Base-by-base conservation (phyloP, 2,797 vertebrate genomes). In the Okamejei kenojei region DNA sequence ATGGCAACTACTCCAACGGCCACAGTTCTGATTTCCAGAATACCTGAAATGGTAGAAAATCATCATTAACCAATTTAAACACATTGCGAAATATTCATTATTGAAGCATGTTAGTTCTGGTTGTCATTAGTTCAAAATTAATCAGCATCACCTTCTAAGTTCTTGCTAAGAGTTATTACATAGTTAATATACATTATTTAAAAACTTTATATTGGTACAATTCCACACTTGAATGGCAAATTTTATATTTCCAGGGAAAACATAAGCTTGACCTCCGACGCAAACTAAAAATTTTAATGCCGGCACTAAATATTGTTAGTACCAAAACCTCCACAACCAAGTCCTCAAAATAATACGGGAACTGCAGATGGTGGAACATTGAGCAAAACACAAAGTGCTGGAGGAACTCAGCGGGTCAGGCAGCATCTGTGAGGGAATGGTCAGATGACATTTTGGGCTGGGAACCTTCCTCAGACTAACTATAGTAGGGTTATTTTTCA, bases 11-110 rank as follows among this genome's bases (percentile, higher is more conserved):
- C 97, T 93, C 98, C 98, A 95, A 99, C 98, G 19, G 98, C 98
- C 95, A 99, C 98, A 0, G 98, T 99, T 96, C 98, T 97, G 95
- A 99, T 99, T 97, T 99, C 99, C 95, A 99, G 97, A 95, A 99
- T 98, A 96, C 98, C 98, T 99, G 97, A 93, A 96, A 96, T 94
- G 95, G 95, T 93, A 95, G 81, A 23, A 93, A 9, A 93, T 95
- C 58, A 86, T 61, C 86, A 94, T 82, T 95, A 10, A 94, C 63
- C 93, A 94, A 82, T 58, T 94, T 78, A 77, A 91, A 93, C 38
- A 93, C 23, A 93, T 94, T 94, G 94, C 93, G 94, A 93, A 95
- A 95, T 95, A 95, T 95, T 95, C 95, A 80, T 96, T 95, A 95
- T 93, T 90, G 94, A 19, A 94, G 93, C 35, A 79, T 90, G 77